A percentile compares a stretch with the other conserved stretches of the same genome.
These are phyloP conservation scores for Portevinia maculata DNA, from an alignment of 2,888 invertebrate genomes.

Conservation along the genomic window DNA sequence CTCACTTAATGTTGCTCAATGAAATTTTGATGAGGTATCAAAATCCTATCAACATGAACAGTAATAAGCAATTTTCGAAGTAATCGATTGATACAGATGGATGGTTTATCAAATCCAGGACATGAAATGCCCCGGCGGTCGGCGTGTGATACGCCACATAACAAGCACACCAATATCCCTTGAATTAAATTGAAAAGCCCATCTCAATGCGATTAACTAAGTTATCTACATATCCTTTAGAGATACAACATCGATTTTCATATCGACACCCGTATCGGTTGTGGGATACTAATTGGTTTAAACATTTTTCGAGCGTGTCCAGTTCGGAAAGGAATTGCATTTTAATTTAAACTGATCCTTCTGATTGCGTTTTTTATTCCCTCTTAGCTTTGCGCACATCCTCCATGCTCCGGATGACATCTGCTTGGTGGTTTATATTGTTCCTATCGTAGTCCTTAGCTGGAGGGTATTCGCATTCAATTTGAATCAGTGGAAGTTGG, in stretches of 20 bases:
- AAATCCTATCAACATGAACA: conserved; percentile 19
- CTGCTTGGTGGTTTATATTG: conserved; percentile 44
- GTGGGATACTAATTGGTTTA: conserved; percentile 51
- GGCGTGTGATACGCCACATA: too few relatives aligned
- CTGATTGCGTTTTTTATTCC: conserved; percentile 14
- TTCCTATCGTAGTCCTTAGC: conserved; percentile 14
- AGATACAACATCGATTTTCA: conserved; percentile 12
- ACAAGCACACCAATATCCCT: conserved; percentile 27
- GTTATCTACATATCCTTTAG: conserved; percentile 13
- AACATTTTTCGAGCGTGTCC: conserved; percentile 3
- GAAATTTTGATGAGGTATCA: conserved; percentile 18
- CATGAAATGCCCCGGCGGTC: too few relatives aligned
- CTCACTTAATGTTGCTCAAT: conserved; percentile 50
- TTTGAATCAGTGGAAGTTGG: conserved; percentile 43
- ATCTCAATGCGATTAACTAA: conserved; percentile 37
- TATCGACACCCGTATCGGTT: conserved; percentile 19
- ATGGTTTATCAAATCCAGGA: conserved; percentile 43
- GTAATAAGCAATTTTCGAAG: conserved; percentile 48
- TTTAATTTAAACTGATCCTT: conserved; percentile 51
- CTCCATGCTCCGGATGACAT: conserved; percentile 27
- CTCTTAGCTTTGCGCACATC: conserved; percentile 17
- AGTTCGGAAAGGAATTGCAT: conserved; percentile 43
- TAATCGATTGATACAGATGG: conserved; percentile 16
- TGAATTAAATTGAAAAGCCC: conserved; percentile 55
- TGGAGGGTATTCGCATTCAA: conserved; percentile 33